phyloP scores from a whole-genome alignment of 2,888 invertebrate species.

The Cecidostiba fungosa region DNA sequence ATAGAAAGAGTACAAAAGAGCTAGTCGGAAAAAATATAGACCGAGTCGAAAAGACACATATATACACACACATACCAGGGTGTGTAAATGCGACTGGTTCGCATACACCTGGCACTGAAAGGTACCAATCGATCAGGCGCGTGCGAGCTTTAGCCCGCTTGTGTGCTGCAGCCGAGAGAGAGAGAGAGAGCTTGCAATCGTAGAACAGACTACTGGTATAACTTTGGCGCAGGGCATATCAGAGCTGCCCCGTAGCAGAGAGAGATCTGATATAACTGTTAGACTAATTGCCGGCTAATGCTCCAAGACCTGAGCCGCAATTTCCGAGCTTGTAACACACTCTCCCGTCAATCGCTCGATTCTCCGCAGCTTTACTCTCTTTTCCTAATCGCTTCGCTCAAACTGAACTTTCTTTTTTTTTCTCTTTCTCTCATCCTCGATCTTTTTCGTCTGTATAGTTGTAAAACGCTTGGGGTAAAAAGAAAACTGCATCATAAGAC shows the following conservation, averaged over 20 bases:
- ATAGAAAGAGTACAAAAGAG: background rate
- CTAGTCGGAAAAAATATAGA: slow-evolving; percentile 60
- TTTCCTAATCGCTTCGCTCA: background rate
- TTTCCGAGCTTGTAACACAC: no score
- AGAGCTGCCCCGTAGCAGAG: background rate
- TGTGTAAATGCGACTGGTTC: slow-evolving; percentile 34
- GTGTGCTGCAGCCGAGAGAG: background rate
- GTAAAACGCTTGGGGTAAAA: no score
- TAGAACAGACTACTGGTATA: background rate
- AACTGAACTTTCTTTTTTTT: background rate
- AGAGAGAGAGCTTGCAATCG: slow-evolving; percentile 15
- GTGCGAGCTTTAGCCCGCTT: slow-evolving; percentile 18
- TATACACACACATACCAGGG: background rate
- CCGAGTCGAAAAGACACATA: background rate
- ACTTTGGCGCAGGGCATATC: slow-evolving; percentile 12
- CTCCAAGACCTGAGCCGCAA: background rate
- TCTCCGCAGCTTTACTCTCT: background rate
- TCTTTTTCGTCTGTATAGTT: no score
- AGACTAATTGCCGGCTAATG: slow-evolving; percentile 27
- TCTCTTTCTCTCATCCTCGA: background rate
- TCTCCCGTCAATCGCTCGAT: background rate
- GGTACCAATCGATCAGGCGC: slow-evolving; percentile 77
- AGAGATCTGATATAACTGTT: slow-evolving; percentile 46
- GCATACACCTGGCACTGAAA: slow-evolving; percentile 76
- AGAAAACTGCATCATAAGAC: no score